These are phyloP conservation scores for Acanthoscelides obtectus DNA, from an alignment of 2,888 invertebrate species.

Conservation along the genomic window DNA sequence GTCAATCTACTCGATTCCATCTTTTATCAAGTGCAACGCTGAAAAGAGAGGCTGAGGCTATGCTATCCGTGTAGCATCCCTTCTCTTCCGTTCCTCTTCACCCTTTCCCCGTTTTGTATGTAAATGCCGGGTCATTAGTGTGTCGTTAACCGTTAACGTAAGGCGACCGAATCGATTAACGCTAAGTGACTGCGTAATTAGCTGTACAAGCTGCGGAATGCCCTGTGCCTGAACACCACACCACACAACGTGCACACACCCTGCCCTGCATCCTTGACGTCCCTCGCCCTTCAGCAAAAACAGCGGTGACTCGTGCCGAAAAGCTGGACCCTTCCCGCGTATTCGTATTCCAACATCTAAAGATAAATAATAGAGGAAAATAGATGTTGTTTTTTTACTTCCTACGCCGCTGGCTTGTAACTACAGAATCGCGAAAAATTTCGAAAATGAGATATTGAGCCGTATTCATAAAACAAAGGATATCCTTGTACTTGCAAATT, in stretches of 20 bases:
- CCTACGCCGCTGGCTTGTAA: too few relatives aligned
- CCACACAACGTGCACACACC: conserved; percentile 1
- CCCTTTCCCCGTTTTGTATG: conserved; percentile 41
- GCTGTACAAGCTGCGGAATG: conserved; percentile 43
- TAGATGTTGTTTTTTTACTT: too few relatives aligned
- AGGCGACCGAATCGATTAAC: conserved; percentile 52
- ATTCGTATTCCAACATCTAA: too few relatives aligned
- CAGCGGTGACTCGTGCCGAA: neutral
- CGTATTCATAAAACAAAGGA: too few relatives aligned
- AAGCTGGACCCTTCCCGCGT: too few relatives aligned
- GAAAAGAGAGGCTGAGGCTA: neutral
- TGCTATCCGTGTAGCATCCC: neutral
- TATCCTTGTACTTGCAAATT: too few relatives aligned
- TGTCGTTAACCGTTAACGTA: conserved; percentile 51
- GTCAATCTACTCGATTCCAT: too few relatives aligned
- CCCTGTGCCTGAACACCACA: conserved; percentile 17
- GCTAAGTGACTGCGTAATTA: conserved; percentile 52
- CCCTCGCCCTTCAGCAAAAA: neutral
- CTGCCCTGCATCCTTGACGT: conserved; percentile 2
- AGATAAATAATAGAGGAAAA: too few relatives aligned
- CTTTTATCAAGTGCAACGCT: neutral
- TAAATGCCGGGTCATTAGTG: conserved; percentile 50
- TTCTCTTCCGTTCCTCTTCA: conserved; percentile 4
- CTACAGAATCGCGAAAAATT: too few relatives aligned
- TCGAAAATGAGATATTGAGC: too few relatives aligned